Base-by-base conservation (phyloP, 2,888 invertebrate genomes). In the Cactoblastis cactorum region DNA sequence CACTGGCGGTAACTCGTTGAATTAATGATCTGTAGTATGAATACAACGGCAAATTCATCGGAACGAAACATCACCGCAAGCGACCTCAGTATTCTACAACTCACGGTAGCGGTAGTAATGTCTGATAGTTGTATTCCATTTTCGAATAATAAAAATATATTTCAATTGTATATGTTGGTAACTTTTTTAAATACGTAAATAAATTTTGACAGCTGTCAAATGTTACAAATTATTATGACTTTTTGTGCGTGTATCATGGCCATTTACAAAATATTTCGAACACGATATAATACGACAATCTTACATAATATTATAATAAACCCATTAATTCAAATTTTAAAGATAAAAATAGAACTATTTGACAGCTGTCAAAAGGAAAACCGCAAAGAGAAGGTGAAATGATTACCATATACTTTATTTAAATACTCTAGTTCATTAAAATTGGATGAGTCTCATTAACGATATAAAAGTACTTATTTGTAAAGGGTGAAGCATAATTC, bases 101-200 rank as follows among this genome's bases (percentile, higher is more conserved):
- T n/a, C n/a, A n/a, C n/a, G n/a, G 22, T 22, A 22, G 22, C 22
- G 3, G 22, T 22, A 4, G 3, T 22, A 22, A 22, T 22, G 54
- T 62, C 51, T 53, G 53, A 53, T 54, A 57, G 60, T 54, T 56
- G 53, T 45, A 55, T 51, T 9, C 45, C 43, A 38, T 39, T 32
- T 39, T 47, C 19, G 43, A 32, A 6, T 28, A 38, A 19, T 49
- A 24, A 45, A 45, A 46, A 52, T 45, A 38, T 51, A 51, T 32
- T 33, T 38, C 15, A 15, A 38, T 14, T 22, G 19, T 22, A 15
- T 28, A 45, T 9, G n/a, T n/a, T n/a, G n/a, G n/a, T n/a, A n/a
- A n/a, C n/a, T n/a, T n/a, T n/a, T n/a, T n/a, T n/a, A n/a, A n/a
- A n/a, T n/a, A n/a, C n/a, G n/a, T n/a, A n/a, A n/a, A n/a, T n/a